Conservation (phyloP, 2,797 vertebrate genomes). For the Labroides dimidiatus region DNA sequence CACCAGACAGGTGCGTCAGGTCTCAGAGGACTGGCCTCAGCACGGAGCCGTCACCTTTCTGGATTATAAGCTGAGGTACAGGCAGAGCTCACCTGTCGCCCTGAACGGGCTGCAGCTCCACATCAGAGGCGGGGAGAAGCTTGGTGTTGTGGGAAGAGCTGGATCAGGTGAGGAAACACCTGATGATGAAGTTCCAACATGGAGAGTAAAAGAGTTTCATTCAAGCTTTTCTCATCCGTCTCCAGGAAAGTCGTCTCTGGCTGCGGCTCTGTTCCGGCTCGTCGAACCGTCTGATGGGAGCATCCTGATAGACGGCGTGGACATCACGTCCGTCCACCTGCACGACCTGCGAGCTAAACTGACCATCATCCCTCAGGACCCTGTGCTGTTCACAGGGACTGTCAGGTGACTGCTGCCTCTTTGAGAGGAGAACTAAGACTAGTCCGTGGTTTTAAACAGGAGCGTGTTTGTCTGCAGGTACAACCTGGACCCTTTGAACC, state of each 20-base stretch:
- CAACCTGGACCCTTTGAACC: background rate
- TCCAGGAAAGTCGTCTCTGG: background rate
- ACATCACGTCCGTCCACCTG: background rate
- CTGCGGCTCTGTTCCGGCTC: background rate
- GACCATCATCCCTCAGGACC: background rate
- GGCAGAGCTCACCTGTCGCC: background rate
- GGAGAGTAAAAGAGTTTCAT: too few species aligned
- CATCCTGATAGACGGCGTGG: slow-evolving; percentile 1
- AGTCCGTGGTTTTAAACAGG: too few species aligned
- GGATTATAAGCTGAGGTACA: background rate
- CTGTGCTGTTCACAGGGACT: background rate
- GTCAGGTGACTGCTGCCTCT: background rate
- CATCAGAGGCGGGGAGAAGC: background rate
- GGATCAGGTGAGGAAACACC: background rate
- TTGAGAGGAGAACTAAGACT: too few species aligned
- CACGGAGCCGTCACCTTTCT: slow-evolving; percentile 56
- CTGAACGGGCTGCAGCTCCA: background rate
- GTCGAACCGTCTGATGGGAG: background rate
- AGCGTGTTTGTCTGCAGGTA: background rate
- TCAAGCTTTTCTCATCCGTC: too few species aligned
- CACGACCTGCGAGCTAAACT: background rate
- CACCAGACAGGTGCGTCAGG: background rate
- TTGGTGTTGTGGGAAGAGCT: background rate
- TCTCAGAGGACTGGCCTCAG: slow-evolving; percentile 6
- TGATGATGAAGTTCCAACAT: too few species aligned